Percentiles rank a stretch among this genome's conserved stretches.
These are phyloP conservation scores for Zaprionus bogoriensis DNA, from an alignment of 2,888 invertebrate genomes.

Conservation along the genomic window DNA sequence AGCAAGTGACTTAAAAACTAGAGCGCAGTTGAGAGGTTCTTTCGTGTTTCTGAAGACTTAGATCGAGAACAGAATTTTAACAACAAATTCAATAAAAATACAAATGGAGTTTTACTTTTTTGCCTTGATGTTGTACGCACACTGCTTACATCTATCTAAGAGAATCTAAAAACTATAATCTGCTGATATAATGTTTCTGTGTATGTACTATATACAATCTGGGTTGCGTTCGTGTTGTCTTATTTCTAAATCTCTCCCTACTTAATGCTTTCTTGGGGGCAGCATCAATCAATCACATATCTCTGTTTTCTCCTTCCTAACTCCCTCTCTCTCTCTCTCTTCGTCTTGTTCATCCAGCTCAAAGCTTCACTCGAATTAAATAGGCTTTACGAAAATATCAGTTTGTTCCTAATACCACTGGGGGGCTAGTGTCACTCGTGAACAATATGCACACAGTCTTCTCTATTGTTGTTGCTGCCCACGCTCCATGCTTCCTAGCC, in stretches of 20 bases:
- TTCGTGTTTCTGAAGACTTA: slow-evolving; percentile 45
- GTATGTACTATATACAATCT: slow-evolving; percentile 45
- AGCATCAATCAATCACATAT: slow-evolving; percentile 20
- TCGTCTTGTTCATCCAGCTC: slow-evolving; percentile 4
- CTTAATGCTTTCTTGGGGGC: slow-evolving; percentile 15
- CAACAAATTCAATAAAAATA: slow-evolving; percentile 55
- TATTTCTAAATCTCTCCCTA: slow-evolving; percentile 9
- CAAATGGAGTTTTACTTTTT: slow-evolving; percentile 30
- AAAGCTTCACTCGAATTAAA: slow-evolving; percentile 18
- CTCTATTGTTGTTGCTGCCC: slow-evolving; percentile 21
- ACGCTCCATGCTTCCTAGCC: slow-evolving; percentile 22
- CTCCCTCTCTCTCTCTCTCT: not conserved
- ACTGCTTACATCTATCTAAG: slow-evolving; percentile 32
- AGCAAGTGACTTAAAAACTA: slow-evolving; percentile 42
- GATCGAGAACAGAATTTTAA: slow-evolving; percentile 47
- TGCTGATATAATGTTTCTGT: slow-evolving; percentile 37
- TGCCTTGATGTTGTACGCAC: slow-evolving; percentile 32
- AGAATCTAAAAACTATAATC: slow-evolving; percentile 30
- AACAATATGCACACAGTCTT: not conserved
- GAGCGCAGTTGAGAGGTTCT: slow-evolving; percentile 31
- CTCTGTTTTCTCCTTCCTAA: too few relatives aligned
- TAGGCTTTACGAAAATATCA: slow-evolving; percentile 34
- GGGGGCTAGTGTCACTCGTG: too few relatives aligned
- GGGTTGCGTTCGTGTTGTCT: slow-evolving; percentile 31
- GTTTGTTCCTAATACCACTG: too few relatives aligned